Percentiles rank a stretch among this genome's conserved stretches.
Evolutionary conservation across 2,888 invertebrate genomes (phyloP).

Genomic region (Oeneis ivallda): DNA sequence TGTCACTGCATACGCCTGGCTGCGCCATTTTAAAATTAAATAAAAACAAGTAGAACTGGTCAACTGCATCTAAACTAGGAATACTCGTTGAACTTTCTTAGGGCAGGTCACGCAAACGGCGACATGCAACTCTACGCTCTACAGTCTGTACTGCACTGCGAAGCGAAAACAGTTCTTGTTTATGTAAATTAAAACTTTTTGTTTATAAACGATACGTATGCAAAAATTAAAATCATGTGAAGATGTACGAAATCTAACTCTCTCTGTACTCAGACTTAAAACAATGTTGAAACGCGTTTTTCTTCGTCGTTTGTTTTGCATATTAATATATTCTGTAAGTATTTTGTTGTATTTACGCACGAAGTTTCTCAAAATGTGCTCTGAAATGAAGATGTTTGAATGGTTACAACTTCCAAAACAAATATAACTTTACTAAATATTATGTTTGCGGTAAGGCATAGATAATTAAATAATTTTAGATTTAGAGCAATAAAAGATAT

Average conservation of each 20-base stretch:
- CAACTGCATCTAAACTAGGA: conserved; percentile 38
- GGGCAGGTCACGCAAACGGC: conserved; percentile 43
- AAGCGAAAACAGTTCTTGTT: conserved; percentile 15
- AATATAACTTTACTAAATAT: too few relatives aligned
- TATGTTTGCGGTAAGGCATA: too few relatives aligned
- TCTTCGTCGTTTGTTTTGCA: too few relatives aligned
- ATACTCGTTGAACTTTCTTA: conserved; percentile 42
- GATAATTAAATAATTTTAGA: too few relatives aligned
- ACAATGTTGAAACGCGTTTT: too few relatives aligned
- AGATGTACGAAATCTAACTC: not conserved
- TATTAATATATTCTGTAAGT: too few relatives aligned
- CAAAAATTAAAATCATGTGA: not conserved
- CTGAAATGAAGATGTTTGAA: too few relatives aligned
- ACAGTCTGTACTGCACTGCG: not conserved
- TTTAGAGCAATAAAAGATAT: too few relatives aligned
- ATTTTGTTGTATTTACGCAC: too few relatives aligned
- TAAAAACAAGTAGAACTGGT: conserved; percentile 38
- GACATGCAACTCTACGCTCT: conserved; percentile 34
- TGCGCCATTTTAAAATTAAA: conserved; percentile 28
- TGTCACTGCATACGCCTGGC: conserved; percentile 13
- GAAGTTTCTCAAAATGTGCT: too few relatives aligned
- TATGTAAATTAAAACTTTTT: conserved; percentile 18
- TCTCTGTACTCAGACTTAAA: not conserved
- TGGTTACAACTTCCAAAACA: too few relatives aligned
- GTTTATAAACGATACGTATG: not conserved